phyloP scores from a whole-genome alignment of 2,113 vertebrate genomes.

The Rhizomys pruinosus region DNA sequence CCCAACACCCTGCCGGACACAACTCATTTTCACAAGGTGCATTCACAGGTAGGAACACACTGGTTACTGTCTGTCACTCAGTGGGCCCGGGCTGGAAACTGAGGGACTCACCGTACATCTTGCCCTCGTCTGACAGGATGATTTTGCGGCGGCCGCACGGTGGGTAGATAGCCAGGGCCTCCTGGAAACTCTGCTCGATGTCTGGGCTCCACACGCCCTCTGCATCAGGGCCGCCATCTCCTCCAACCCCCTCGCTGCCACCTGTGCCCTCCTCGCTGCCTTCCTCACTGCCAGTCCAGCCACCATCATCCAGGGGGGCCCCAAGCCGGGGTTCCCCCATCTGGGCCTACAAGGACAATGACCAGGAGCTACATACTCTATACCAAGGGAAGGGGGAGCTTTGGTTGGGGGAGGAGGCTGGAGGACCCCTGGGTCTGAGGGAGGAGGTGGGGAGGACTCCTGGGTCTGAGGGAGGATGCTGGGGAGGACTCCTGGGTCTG shows the following conservation, averaged over 20 bases:
- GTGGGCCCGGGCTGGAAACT: background rate
- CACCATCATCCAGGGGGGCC: slow-evolving; percentile 79
- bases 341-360: slow-evolving; percentile 73
- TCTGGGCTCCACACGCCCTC: slow-evolving; percentile 85
- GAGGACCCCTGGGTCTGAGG: too few relatives aligned
- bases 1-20: background rate
- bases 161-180: slow-evolving; percentile 88
- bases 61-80: background rate
- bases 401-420: background rate
- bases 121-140: slow-evolving; percentile 86
- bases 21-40: accelerated
- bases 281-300: slow-evolving; percentile 83
- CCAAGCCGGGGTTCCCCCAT: slow-evolving; percentile 82
- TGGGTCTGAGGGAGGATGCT: too few relatives aligned
- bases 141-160: slow-evolving; percentile 80
- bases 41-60: background rate
- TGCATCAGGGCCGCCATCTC: slow-evolving; percentile 80
- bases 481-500: background rate
- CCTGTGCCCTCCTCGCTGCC: slow-evolving; percentile 83
- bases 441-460: slow-evolving; percentile 48
- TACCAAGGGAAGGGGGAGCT: background rate
- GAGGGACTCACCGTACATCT: slow-evolving; percentile 93
- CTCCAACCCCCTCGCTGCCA: slow-evolving; percentile 81
- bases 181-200: slow-evolving; percentile 85
- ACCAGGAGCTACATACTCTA: background rate